Conservation (phyloP, 2,797 vertebrate genomes). For the Notolepis coatsorum region DNA sequence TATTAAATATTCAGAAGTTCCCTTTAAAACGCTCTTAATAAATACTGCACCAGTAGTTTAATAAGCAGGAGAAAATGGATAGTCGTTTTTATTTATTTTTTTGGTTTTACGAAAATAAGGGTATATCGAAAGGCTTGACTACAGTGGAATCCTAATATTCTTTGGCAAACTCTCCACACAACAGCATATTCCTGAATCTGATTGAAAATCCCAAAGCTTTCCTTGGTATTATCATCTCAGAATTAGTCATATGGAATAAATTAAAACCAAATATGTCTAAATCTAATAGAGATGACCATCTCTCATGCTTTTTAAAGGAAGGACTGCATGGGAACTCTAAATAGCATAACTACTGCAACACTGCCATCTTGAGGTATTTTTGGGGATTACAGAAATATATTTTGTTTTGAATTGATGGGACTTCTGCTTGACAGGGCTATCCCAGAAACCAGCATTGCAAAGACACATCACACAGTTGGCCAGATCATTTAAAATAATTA, state of each 20-base stretch:
- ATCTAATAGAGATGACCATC: neutral
- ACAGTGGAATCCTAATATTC: too few species aligned
- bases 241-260: neutral
- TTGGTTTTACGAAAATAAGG: too few species aligned
- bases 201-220: constrained; percentile 1
- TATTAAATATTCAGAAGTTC: too few species aligned
- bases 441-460: too few species aligned
- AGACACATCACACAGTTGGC: too few species aligned
- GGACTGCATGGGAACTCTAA: neutral
- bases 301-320: neutral
- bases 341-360: constrained; percentile 16
- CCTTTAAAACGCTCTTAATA: neutral
- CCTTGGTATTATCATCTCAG: neutral
- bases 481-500: too few species aligned
- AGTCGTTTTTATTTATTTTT: neutral
- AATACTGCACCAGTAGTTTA: too few species aligned
- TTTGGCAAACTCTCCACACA: too few species aligned
- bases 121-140: too few species aligned
- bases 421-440: too few species aligned
- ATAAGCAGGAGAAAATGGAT: neutral
- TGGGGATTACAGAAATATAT: constrained; percentile 1
- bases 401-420: too few species aligned
- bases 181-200: neutral
- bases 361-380: constrained; percentile 53
- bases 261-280: neutral